Evolutionary conservation across 2,113 vertebrate species (phyloP), one percentile per base, ranked within the genome.

Genomic region (Tympanuchus pallidicinctus): DNA sequence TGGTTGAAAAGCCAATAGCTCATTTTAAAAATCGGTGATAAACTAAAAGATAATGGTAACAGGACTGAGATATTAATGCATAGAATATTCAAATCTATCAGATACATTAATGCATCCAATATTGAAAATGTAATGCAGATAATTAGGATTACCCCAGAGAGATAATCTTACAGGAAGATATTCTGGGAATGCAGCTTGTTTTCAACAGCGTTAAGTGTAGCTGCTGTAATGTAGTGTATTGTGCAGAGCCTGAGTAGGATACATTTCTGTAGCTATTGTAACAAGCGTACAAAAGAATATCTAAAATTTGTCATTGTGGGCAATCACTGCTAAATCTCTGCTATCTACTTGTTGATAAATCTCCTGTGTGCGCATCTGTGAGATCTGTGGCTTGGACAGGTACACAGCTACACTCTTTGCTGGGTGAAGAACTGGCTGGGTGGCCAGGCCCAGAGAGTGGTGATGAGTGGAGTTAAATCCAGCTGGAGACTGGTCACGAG

Each of bases 261-360:
- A 66, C 43, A 74, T 70, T 93, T 83, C 85, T 93, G 56, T 42
- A 57, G 71, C 88, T 86, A 28, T 86, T 88, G 54, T 67, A 86
- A 45, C 72, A 60, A 56, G 42, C 47, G 21, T n/a, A 72, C 86
- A 83, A 77, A 77, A 75, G 79, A 61, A 85, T 65, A 64, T 86
- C 59, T 91, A 66, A 94, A 94, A 74, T 95, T 88, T 38, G 36
- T 70, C 72, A 86, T 92, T 86, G 69, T 60, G 22, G 54, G 48
- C 64, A 82, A 45, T 89, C 92, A 64, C 50, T 90, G 56, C 75
- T 63, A 77, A 91, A 91, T 86, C 67, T 32, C 19, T 83, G 78
- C 85, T 76, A 38, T 70, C 60, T 38, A 38, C 38, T 38, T 38
- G 38, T 10, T 38, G 38, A 38, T 38, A 38, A 38, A 38, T 38